Percentiles rank a stretch among this genome's conserved stretches.
Conservation (phyloP, 2,113 vertebrate species). For the Ictalurus furcatus region DNA sequence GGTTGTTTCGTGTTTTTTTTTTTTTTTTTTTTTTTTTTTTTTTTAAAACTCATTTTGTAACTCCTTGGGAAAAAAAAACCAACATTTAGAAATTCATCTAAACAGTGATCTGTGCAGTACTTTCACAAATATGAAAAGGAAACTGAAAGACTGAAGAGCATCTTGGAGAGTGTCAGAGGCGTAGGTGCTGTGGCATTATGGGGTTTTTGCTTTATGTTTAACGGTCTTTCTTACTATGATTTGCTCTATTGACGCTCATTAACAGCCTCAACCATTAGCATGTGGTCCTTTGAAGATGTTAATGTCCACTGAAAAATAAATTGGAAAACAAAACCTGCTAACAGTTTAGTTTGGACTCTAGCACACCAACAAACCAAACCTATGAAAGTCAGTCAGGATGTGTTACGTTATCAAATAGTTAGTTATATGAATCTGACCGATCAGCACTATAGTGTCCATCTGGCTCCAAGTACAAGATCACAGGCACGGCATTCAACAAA, state of each 20-base stretch:
- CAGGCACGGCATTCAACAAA: constrained; percentile 73
- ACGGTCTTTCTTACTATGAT: constrained; percentile 41
- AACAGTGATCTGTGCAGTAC: constrained; percentile 73
- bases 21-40: constrained; percentile 51
- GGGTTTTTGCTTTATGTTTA: constrained; percentile 52
- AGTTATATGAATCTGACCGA: constrained; percentile 33
- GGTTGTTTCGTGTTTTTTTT: constrained; percentile 9
- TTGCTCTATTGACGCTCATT: neutral
- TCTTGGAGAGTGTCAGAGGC: constrained; percentile 8
- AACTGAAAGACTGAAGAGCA: neutral
- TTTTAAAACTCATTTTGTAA: constrained; percentile 73
- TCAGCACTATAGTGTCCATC: constrained; percentile 59
- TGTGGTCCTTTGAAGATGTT: neutral
- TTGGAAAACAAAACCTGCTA: neutral
- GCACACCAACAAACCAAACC: neutral
- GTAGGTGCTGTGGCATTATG: constrained; percentile 45
- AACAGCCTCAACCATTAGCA: neutral
- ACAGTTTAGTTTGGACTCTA: neutral
- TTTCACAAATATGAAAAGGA: constrained; percentile 33
- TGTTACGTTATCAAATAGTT: constrained; percentile 4
- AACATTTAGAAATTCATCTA: constrained; percentile 61
- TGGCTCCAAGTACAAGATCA: constrained; percentile 74
- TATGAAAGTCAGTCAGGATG: constrained; percentile 11
- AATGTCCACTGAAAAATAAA: constrained; percentile 45
- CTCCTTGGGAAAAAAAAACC: constrained; percentile 56